Evolutionary conservation across 2,113 vertebrate species (phyloP).

Genomic region (Perca fluviatilis): DNA sequence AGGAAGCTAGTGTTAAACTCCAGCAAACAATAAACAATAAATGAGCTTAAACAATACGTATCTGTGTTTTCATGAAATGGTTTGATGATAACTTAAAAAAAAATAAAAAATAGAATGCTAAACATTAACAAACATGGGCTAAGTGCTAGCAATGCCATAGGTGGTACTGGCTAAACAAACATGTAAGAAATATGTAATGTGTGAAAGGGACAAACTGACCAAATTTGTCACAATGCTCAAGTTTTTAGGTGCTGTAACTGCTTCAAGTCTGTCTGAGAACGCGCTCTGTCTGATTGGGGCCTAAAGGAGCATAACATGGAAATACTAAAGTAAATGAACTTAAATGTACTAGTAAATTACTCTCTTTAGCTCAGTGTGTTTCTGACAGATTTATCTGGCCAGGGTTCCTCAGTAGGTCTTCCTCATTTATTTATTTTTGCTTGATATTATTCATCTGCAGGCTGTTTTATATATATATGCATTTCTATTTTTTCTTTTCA

Average conservation of each 20-base stretch:
- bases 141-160: too few species aligned
- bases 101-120: background rate
- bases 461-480: background rate
- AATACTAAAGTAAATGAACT: background rate
- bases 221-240: background rate
- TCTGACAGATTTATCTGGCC: background rate
- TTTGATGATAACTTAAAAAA: background rate
- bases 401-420: background rate
- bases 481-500: conserved; percentile 25
- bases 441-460: background rate
- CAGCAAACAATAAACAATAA: background rate
- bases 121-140: background rate
- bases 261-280: too few species aligned
- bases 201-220: too few species aligned
- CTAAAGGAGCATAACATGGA: background rate
- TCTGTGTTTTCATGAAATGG: background rate
- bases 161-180: too few species aligned
- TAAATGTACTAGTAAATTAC: background rate
- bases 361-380: background rate
- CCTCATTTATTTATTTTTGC: background rate
- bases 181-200: too few species aligned
- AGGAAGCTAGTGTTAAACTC: background rate
- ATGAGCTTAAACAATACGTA: too few species aligned
- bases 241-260: background rate
- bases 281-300: too few species aligned